Percentiles rank a stretch among this genome's conserved stretches.
These are phyloP conservation scores for Mastomys coucha DNA, from an alignment of 2,113 vertebrate species.

Conservation along the genomic window DNA sequence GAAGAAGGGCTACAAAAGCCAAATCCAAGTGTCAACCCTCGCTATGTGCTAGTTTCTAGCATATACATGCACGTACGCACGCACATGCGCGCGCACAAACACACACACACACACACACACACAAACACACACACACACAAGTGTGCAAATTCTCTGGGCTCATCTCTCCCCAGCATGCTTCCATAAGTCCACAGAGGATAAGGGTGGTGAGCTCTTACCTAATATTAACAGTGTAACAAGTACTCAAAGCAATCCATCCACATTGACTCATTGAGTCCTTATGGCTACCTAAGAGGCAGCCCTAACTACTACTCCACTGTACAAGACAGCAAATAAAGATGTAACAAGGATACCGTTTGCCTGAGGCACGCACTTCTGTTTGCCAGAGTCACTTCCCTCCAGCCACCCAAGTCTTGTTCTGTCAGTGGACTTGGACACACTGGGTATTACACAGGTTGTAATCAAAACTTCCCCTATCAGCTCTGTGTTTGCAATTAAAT, in stretches of 20 bases:
- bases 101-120: neutral
- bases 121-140: neutral
- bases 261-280: neutral
- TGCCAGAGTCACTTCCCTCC: neutral
- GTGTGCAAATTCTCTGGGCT: neutral
- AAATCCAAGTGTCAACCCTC: neutral
- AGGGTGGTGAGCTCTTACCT: neutral
- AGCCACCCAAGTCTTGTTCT: constrained; percentile 16
- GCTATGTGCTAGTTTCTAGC: neutral
- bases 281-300: neutral
- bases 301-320: neutral
- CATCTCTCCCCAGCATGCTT: neutral
- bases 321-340: neutral
- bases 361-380: neutral
- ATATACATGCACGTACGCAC: accelerated
- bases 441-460: constrained; percentile 22
- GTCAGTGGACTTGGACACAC: constrained; percentile 11
- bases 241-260: neutral
- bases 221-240: neutral
- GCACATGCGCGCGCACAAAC: too few species aligned
- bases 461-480: constrained; percentile 22
- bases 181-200: neutral
- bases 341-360: neutral
- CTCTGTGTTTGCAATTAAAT: constrained; percentile 58
- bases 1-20: neutral